Percentiles rank a stretch among this genome's conserved stretches.
Evolutionary conservation across 2,113 vertebrate species (phyloP).

Genomic region (Paradoxurus hermaphroditus): DNA sequence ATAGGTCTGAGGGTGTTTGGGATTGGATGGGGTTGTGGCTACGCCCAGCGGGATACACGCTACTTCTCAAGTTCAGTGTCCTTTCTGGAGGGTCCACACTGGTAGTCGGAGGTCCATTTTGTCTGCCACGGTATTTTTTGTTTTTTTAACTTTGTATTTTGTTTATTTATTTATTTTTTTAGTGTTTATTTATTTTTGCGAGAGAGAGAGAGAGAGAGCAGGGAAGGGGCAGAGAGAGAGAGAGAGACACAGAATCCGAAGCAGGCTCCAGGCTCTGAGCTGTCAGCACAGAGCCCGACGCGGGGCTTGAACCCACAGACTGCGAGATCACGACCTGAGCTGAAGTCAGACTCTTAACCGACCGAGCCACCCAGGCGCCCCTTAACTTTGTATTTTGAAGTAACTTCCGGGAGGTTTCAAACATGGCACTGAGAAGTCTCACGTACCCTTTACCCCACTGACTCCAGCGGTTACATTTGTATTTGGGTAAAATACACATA

Average conservation of each 20-base stretch:
- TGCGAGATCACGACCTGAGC: too few species aligned
- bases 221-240: too few species aligned
- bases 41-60: fast-evolving
- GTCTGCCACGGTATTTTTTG: neutral
- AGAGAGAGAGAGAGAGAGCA: too few species aligned
- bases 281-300: too few species aligned
- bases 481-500: neutral
- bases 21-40: fast-evolving
- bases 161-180: too few species aligned
- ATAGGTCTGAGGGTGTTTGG: too few species aligned
- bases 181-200: too few species aligned
- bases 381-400: neutral
- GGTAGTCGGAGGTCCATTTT: neutral
- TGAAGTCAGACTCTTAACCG: too few species aligned
- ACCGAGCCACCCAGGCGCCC: too few species aligned
- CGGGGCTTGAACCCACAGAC: too few species aligned
- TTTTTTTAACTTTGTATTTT: neutral
- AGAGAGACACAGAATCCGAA: too few species aligned
- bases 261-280: too few species aligned
- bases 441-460: neutral
- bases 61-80: neutral
- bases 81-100: neutral
- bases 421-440: neutral
- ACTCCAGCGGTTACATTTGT: neutral
- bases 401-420: neutral